Evolutionary conservation across 2,797 vertebrate genomes (phyloP), one percentile per base, ranked within the genome.

Genomic region (Amniataba percoides): DNA sequence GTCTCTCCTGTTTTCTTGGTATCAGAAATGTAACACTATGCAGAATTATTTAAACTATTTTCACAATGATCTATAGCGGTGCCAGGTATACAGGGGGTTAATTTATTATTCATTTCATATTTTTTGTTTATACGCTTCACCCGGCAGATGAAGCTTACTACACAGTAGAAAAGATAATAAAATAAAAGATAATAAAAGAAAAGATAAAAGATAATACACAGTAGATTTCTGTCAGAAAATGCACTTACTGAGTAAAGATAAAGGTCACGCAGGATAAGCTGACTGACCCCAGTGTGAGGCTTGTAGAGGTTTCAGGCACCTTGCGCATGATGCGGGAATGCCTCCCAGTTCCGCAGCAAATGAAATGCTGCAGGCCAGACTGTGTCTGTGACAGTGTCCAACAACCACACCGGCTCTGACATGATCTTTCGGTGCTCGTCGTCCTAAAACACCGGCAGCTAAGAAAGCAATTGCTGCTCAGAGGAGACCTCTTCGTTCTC

Each of bases 351-450:
- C 18, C 27, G 5, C 52, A 57, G 14, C 19, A 3, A 34, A 23
- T n/a, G 55, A 39, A 31, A 53, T 5, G 39, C 39, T 5, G 16
- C 7, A 19, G 52, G 25, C 48, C 3, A 36, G 34, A 3, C 3
- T 34, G 34, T 21, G 46, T 62, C 19, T 60, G 31, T 15, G 48
- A 25, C 67, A 51, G 7, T 7, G 15, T 27, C 31, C 34, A 51
- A 43, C n/a, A 73, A 58, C 13, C 31, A 6, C 14, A n/a, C 6
- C 15, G 11, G 14, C 65, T 78, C 57, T 61, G 45, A 71, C 58
- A 66, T 36, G 31, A 69, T 73, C 8, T 19, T 62, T 59, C 48
- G 21, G 0, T 52, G 12, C 25, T 64, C 46, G 34, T 74, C 59
- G 18, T 42, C 7, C 15, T 42, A 62, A 58, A 71, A 25, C 21